A percentile compares a stretch with the other conserved stretches of the same genome.
These are phyloP conservation scores for Stratiomys singularior DNA, from an alignment of 2,888 invertebrate genomes.

Conservation along the genomic window DNA sequence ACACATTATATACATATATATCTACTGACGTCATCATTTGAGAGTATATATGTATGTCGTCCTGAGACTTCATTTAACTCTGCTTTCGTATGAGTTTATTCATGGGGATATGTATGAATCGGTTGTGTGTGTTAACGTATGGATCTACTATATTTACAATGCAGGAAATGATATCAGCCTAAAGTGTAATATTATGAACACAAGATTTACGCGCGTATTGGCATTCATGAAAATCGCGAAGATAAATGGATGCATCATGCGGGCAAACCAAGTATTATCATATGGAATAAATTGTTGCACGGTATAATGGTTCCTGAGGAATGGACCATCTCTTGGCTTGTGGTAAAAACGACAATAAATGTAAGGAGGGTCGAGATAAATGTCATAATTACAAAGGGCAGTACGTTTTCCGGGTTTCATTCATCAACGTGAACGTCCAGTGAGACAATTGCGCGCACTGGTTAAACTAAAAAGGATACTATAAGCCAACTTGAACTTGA, in stretches of 20 bases:
- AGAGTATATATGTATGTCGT: not conserved
- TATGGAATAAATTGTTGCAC: not conserved
- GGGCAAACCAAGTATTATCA: not conserved
- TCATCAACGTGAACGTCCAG: too few relatives aligned
- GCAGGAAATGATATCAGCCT: not conserved
- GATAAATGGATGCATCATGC: slow-evolving; percentile 16
- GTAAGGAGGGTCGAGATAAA: too few relatives aligned
- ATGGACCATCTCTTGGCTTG: too few relatives aligned
- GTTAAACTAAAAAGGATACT: too few relatives aligned
- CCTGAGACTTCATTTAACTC: not conserved
- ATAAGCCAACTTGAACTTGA: too few relatives aligned
- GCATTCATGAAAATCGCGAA: not conserved
- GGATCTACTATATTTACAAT: not conserved
- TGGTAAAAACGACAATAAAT: too few relatives aligned
- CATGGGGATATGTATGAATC: not conserved
- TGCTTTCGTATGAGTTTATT: not conserved
- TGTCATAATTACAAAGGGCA: too few relatives aligned
- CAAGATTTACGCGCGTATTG: not conserved
- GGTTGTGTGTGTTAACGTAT: not conserved
- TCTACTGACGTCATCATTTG: not conserved
- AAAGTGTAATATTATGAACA: not conserved
- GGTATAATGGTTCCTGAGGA: not conserved
- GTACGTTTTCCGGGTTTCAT: too few relatives aligned
- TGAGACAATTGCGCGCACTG: too few relatives aligned
- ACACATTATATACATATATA: not conserved